Evolutionary conservation across 2,888 invertebrate species (phyloP), one percentile per base, ranked within the genome.

Genomic region (Ceratothoa steindachneri): DNA sequence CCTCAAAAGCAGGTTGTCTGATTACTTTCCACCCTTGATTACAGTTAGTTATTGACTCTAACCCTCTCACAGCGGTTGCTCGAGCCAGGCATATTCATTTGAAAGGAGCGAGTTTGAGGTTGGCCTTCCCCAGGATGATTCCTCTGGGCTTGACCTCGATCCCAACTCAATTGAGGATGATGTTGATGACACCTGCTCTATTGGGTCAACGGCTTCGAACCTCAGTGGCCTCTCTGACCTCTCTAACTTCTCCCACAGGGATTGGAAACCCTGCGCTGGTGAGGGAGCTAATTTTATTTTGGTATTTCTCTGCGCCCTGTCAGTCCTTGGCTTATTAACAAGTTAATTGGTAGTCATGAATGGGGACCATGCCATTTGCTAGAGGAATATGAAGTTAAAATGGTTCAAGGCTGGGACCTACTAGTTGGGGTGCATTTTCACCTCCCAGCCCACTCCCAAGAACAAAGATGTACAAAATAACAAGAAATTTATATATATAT

Each of bases 251-350:
- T 90, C 90, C 73, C 90, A 88, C 0, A 88, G 89, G 80, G 86
- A 90, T 72, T 91, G 90, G 90, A 89, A 89, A 83, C 88, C 89
- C 0, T 86, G 87, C 84, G 86, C 87, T 74, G 87, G 87, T 83
- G 83, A 81, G 83, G 82, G 30, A 19, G 15, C 24, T 28, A 66
- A 28, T 24, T 24, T 66, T 15, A 15, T 66, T 28, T 28, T 66
- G 7, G 5, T 19, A 9, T 19, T 60, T 9, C 7, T 24, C 19
- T 60, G 7, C 60, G n/a, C n/a, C 24, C 5, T 64, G 15, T 64
- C 3, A 24, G 15, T 15, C 60, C 5, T 9, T n/a, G 7, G 12
- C n/a, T n/a, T n/a, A n/a, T n/a, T n/a, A n/a, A n/a, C n/a, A n/a
- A n/a, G n/a, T n/a, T n/a, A n/a, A n/a, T n/a, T n/a, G n/a, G n/a